Evolutionary conservation across 2,888 invertebrate species (phyloP).

Genomic region (Xestia ashworthii): DNA sequence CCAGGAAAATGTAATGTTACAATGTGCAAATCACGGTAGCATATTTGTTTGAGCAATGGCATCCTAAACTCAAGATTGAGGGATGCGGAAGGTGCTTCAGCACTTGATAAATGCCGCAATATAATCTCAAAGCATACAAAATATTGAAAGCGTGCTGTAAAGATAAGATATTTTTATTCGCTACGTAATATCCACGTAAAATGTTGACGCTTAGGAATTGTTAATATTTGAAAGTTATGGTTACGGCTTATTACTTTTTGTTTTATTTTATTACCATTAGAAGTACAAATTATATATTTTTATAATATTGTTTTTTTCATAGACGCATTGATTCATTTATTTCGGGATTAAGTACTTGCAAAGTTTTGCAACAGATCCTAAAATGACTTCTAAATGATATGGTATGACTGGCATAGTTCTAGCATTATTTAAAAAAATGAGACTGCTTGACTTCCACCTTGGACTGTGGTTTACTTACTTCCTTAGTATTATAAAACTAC

Average conservation of each 20-base stretch:
- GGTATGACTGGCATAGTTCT: not conserved
- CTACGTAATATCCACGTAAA: constrained; percentile 12
- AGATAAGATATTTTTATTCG: constrained; percentile 18
- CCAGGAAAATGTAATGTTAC: too few relatives aligned
- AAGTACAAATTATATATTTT: constrained; percentile 7
- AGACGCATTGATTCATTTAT: not conserved
- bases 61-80: not conserved
- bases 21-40: not conserved
- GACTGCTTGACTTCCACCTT: not conserved
- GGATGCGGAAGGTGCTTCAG: not conserved
- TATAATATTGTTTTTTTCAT: not conserved
- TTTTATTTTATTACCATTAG: constrained; percentile 11
- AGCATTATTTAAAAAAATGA: not conserved
- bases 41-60: not conserved
- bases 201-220: constrained; percentile 11
- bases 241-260: constrained; percentile 9
- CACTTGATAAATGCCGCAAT: not conserved
- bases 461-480: not conserved
- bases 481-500: not conserved
- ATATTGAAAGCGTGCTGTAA: constrained; percentile 15
- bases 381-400: not conserved
- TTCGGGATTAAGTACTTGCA: not conserved
- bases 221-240: constrained; percentile 20
- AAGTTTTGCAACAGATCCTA: not conserved
- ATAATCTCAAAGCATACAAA: constrained; percentile 16